Percentiles rank a stretch among this genome's conserved stretches.
Conservation (phyloP, 2,888 invertebrate genomes). For the Nemurella pictetii region DNA sequence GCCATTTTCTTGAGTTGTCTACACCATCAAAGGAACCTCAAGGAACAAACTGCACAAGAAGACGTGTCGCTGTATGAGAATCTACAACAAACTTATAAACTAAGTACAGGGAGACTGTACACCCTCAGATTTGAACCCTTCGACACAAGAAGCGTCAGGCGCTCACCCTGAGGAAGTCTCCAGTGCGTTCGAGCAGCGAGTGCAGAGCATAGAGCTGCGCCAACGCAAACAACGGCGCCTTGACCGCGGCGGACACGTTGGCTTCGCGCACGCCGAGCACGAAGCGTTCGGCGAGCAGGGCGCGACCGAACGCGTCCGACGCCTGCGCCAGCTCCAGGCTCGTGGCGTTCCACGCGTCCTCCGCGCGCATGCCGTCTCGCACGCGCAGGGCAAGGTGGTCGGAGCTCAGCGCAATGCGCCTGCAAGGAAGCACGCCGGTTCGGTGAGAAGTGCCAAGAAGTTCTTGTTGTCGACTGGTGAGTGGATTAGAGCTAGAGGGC, state of each 20-base stretch:
- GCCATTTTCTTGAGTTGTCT: too few relatives aligned
- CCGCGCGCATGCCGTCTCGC: conserved; percentile 65
- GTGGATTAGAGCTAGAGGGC: too few relatives aligned
- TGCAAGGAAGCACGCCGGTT: too few relatives aligned
- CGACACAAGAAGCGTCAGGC: too few relatives aligned
- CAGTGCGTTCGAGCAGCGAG: conserved; percentile 72
- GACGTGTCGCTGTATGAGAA: too few relatives aligned
- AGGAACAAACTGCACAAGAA: too few relatives aligned
- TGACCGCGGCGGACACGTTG: conserved; percentile 63
- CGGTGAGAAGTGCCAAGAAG: too few relatives aligned
- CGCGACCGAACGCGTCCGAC: conserved; percentile 86
- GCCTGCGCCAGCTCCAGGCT: conserved; percentile 82
- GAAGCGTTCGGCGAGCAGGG: conserved; percentile 75
- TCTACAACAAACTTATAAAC: too few relatives aligned
- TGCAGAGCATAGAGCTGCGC: conserved; percentile 78
- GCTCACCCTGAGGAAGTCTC: conserved; percentile 78
- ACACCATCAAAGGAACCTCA: too few relatives aligned
- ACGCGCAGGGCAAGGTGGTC: conserved; percentile 71
- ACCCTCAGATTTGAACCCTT: too few relatives aligned
- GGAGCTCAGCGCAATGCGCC: conserved; percentile 72
- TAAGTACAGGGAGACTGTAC: too few relatives aligned
- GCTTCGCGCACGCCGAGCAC: conserved; percentile 59
- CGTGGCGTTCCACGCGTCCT: conserved; percentile 86
- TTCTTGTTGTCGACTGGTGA: too few relatives aligned
- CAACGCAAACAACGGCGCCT: conserved; percentile 66